These are phyloP conservation scores for Mastacembelus armatus DNA, from an alignment of 2,797 vertebrate genomes.

Conservation along the genomic window DNA sequence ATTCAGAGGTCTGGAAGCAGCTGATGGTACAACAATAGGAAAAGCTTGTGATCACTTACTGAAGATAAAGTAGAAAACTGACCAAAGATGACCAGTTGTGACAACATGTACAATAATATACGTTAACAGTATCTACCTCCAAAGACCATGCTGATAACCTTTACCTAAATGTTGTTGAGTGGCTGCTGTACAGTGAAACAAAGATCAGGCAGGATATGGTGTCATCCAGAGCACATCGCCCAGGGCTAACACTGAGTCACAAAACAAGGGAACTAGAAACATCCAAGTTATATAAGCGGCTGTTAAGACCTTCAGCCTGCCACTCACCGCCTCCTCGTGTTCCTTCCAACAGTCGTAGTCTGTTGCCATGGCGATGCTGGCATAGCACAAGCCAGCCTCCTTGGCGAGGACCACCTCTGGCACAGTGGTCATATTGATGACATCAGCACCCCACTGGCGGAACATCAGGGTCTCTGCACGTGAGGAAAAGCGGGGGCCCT, in stretches of 20 bases:
- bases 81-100: no score
- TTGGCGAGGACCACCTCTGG: slow-evolving; percentile 97
- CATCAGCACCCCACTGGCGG: slow-evolving; percentile 93
- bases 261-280: slow-evolving; percentile 6
- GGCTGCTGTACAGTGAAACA: neutral
- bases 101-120: no score
- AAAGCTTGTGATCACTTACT: no score
- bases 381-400: slow-evolving; percentile 95
- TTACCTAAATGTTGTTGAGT: no score
- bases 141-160: no score
- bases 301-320: neutral
- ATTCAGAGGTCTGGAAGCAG: neutral
- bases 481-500: slow-evolving; percentile 96
- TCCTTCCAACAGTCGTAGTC: slow-evolving; percentile 99
- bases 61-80: no score
- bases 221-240: neutral
- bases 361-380: slow-evolving; percentile 96
- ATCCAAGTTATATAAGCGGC: slow-evolving; percentile 7
- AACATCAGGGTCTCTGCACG: slow-evolving; percentile 94
- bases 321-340: slow-evolving; percentile 93
- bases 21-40: neutral
- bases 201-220: slow-evolving; percentile 12
- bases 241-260: neutral
- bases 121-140: no score
- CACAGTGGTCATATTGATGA: slow-evolving; percentile 98